Base-by-base conservation (phyloP, 2,888 invertebrate genomes). In the Melanotus villosus region DNA sequence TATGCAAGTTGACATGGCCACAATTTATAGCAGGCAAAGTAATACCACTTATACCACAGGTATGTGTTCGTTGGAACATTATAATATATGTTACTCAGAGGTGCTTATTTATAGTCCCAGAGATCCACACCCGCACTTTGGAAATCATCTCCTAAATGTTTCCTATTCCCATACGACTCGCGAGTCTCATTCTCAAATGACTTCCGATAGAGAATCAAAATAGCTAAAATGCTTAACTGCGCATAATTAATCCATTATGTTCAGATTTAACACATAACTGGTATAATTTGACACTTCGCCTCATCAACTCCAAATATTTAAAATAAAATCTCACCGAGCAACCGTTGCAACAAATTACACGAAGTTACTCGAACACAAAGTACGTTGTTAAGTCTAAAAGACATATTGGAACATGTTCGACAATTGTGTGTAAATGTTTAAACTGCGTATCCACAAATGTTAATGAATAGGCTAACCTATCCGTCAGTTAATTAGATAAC, bases 21-120 rank as follows among this genome's bases (percentile, higher is more conserved):
- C 52, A 32, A 52, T 52, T 52, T 52, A 52, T 52, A 19, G 52
- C 52, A 52, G 32, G 10, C 32, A 32, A 18, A 30, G 52, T 52
- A 52, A 52, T 32, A 32, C 52, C 52, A 32, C 52, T 34, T 52
- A 32, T 18, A 52, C 52, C 52, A 52, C 52, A 52, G 52, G 52
- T 52, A 52, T 52, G 52, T 34, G 52, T 52, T 52, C 52, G 52
- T 52, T 34, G 52, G 52, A 52, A 32, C 52, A 32, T 34, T 34
- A 14, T 52, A 52, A 52, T 52, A 52, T 52, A 52, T 52, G 52
- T 52, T 52, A 52, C 52, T 52, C 52, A 14, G 32, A 52, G 52
- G 52, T 52, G 18, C 52, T 52, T 52, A 52, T 52, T 52, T 52
- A 52, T 52, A 52, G 52, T 52, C 52, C 52, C 52, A 9, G 52